phyloP scores from a whole-genome alignment of 2,113 vertebrate species.

The Protobothrops mucrosquamatus region DNA sequence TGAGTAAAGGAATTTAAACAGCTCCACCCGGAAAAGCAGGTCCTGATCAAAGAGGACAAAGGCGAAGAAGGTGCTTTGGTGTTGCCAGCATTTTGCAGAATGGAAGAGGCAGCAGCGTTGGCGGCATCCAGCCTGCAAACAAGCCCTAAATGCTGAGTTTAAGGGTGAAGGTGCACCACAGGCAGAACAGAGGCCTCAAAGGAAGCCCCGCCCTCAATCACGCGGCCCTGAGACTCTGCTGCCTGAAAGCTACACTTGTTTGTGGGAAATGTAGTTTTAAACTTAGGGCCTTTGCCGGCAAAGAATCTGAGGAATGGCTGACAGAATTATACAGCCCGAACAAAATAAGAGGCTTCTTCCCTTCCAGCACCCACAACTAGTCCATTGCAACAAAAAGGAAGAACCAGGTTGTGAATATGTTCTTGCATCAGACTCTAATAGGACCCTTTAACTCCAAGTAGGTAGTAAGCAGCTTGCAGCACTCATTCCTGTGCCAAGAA shows the following conservation, averaged over 20 bases:
- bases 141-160: background rate
- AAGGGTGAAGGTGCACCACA: background rate
- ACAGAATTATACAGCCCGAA: background rate
- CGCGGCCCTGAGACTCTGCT: background rate
- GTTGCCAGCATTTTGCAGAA: background rate
- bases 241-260: background rate
- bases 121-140: background rate
- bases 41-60: constrained; percentile 4
- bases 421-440: background rate
- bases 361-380: background rate
- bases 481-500: background rate
- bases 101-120: background rate
- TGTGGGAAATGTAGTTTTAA: background rate
- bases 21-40: constrained; percentile 13
- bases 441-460: background rate
- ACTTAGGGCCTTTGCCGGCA: background rate
- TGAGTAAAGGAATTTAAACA: background rate
- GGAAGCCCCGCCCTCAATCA: background rate
- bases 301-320: background rate
- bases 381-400: background rate
- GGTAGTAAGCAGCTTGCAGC: background rate
- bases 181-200: background rate
- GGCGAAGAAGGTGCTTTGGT: background rate
- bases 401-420: background rate
- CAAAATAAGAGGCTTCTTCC: background rate